Base-by-base conservation (phyloP, 2,888 invertebrate genomes). In the Drosophila infuscata region DNA sequence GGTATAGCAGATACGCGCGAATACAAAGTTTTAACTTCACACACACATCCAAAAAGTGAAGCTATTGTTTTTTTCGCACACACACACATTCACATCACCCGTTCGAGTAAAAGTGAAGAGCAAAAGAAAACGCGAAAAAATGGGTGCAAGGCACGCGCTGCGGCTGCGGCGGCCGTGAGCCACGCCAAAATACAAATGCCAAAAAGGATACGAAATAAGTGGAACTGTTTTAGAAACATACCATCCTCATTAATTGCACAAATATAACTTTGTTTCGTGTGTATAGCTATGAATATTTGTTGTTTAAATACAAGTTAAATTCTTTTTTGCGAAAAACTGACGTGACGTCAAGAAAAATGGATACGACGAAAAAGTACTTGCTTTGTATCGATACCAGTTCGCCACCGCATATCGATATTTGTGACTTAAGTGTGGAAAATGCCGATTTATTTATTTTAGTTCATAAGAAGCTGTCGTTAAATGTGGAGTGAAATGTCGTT, bases 311-410 rank as follows among this genome's bases (percentile, higher is more conserved):
- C 32, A 66, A 74, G 35, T 52, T 58, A 15, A 32, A 15, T 52
- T 62, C 33, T 29, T 36, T 68, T 70, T 79, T 79, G 79, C 79
- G 57, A 79, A 79, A 78, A 79, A 43, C 46, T 52, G 38, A 36
- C 64, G 79, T 70, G 78, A 78, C 79, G 78, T 78, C 78, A 70
- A 75, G 79, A 78, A 79, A 78, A 78, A 78, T 78, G 67, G 75
- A 75, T 74, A 53, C 79, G 67, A 61, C 70, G 33, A 67, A 76
- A 76, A 76, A 73, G 54, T 63, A 72, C 38, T 63, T 46, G 49
- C 49, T 25, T 60, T 15, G 30, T 46, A 67, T 76, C 72, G 76
- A 76, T 76, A 56, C 9, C 11, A 11, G 15, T 30, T 48, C 6
- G 36, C 12, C 4, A 36, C 15, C 15, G 9, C 4, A 7, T 54